Percentiles rank a stretch among this genome's conserved stretches.
Conservation (phyloP, 2,888 invertebrate genomes). For the Odontocolon sp. region DNA sequence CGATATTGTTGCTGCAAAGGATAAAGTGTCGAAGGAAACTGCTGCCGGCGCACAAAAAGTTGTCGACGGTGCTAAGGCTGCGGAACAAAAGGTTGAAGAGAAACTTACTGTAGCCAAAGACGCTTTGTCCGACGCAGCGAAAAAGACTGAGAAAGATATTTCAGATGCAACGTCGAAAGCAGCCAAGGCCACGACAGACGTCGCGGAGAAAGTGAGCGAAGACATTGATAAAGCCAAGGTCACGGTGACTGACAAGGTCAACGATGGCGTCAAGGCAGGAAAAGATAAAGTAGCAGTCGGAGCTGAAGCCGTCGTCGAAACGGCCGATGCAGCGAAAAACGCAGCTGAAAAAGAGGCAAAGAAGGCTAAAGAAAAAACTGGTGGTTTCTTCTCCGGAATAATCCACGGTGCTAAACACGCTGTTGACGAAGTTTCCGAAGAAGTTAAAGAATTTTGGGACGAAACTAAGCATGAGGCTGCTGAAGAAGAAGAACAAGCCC, state of each 20-base stretch:
- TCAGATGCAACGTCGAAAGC: constrained; percentile 80
- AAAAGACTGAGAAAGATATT: constrained; percentile 78
- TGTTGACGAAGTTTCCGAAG: constrained; percentile 66
- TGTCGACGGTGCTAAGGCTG: constrained; percentile 82
- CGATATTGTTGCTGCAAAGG: constrained; percentile 6
- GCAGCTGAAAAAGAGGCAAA: constrained; percentile 54
- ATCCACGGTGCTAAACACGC: constrained; percentile 67
- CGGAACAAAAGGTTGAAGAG: constrained; percentile 80
- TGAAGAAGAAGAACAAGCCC: constrained; percentile 63
- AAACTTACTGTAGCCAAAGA: constrained; percentile 72
- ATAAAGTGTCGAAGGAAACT: constrained; percentile 32
- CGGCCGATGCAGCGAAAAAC: constrained; percentile 27
- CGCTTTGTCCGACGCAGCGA: constrained; percentile 79
- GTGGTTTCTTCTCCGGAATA: constrained; percentile 66
- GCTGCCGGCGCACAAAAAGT: constrained; percentile 77
- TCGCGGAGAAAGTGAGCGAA: constrained; percentile 61
- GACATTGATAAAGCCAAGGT: constrained; percentile 63
- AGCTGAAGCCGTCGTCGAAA: constrained; percentile 48
- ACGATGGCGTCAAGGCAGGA: constrained; percentile 56
- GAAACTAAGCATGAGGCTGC: constrained; percentile 69
- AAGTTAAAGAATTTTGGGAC: constrained; percentile 70
- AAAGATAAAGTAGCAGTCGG: constrained; percentile 54
- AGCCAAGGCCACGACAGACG: constrained; percentile 80
- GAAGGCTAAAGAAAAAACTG: constrained; percentile 65
- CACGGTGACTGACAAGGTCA: constrained; percentile 61